Conservation (phyloP, 2,797 vertebrate genomes). For the Myioborus melanocephalus region DNA sequence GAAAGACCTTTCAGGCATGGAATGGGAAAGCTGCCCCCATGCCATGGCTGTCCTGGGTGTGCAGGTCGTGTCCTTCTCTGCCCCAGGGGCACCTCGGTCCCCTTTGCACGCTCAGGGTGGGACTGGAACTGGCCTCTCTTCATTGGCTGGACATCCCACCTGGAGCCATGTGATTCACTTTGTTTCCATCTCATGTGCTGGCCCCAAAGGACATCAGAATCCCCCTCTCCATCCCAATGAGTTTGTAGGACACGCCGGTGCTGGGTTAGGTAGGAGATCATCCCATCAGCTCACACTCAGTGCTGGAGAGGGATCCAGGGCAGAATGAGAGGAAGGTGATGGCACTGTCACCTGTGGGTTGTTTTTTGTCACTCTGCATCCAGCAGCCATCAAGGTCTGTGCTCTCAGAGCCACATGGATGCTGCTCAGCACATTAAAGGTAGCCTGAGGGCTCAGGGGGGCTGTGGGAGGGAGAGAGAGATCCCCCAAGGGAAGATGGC, state of each 20-base stretch:
- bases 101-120: fast-evolving
- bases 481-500: slow-evolving; percentile 44
- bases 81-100: not conserved
- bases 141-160: not conserved
- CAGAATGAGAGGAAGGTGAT: not conserved
- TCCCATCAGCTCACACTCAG: fast-evolving
- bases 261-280: not conserved
- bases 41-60: not conserved
- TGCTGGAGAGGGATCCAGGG: not conserved
- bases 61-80: not conserved
- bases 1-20: not conserved
- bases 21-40: not conserved
- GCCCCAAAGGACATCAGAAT: not conserved
- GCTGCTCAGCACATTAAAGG: not conserved
- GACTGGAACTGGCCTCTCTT: not conserved
- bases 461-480: slow-evolving; percentile 21
- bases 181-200: not conserved
- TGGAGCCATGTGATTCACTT: not conserved
- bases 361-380: not conserved
- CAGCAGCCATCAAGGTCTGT: not conserved
- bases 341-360: not conserved
- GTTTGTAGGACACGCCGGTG: not conserved
- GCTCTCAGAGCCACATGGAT: not conserved
- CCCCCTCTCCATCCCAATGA: not conserved
- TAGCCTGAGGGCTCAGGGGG: not conserved